Conservation (phyloP, 2,888 invertebrate genomes). For the Trissolcus brochymenae region DNA sequence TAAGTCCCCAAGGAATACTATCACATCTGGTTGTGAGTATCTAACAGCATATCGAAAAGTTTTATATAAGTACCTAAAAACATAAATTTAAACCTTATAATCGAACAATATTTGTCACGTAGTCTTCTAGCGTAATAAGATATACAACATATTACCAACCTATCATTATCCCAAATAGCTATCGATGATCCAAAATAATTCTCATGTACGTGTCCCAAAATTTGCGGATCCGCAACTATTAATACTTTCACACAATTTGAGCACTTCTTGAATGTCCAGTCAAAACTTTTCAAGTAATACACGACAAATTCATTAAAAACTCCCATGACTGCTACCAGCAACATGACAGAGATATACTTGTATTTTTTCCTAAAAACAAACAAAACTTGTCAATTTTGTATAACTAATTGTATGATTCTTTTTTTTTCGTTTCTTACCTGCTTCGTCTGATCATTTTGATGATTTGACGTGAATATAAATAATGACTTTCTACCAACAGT, state of each 20-base stretch:
- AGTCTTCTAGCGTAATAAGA: no score
- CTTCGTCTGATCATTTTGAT: constrained; percentile 10
- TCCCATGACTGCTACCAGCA: constrained; percentile 63
- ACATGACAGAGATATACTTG: constrained; percentile 61
- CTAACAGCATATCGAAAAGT: constrained; percentile 86
- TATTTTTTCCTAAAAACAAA: constrained; percentile 61
- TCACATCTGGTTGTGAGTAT: constrained; percentile 87
- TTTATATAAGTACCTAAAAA: constrained; percentile 84
- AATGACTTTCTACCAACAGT: no score
- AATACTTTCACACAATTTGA: constrained; percentile 81
- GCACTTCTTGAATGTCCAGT: constrained; percentile 76
- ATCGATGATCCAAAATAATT: constrained; percentile 82
- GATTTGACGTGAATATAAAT: no score
- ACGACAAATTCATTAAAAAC: constrained; percentile 80
- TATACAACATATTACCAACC: constrained; percentile 77
- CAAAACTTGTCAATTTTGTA: not conserved
- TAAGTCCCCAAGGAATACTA: constrained; percentile 94
- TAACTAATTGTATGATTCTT: not conserved
- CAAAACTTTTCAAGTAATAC: constrained; percentile 78
- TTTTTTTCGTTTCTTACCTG: constrained; percentile 10
- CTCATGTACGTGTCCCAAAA: constrained; percentile 89
- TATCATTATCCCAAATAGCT: constrained; percentile 91
- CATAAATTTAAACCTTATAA: not conserved
- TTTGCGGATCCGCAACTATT: constrained; percentile 93
- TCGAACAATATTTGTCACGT: not conserved